Evolutionary conservation across 2,888 invertebrate genomes (phyloP), one percentile per base, ranked within the genome.

Genomic region (Mimas tiliae): DNA sequence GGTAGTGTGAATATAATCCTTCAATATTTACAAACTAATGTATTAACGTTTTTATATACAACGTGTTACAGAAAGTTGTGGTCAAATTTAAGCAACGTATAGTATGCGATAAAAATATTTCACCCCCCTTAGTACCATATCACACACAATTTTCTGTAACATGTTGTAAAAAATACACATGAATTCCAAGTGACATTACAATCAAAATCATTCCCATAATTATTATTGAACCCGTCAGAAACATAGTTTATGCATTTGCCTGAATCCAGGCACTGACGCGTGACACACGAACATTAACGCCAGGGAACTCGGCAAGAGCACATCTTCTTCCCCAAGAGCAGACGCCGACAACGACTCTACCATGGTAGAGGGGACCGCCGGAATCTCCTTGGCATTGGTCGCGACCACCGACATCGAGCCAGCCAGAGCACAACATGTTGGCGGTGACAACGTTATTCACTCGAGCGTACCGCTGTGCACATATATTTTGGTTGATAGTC

Each of bases 351-450:
- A 85, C 67, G 9, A 82, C 74, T 19, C 72, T 67, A 64, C 82
- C 81, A 70, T 84, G 82, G 65, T 80, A 66, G 16, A 86, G 76
- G 2, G 87, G 86, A 34, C 84, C 81, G 6, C 88, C 88, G n/a
- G 83, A 82, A 70, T 88, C 88, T 62, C 80, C 84, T 65, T 76
- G 76, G 75, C 86, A 86, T 68, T 81, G 80, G 69, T 80, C 83
- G n/a, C 84, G 81, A 45, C 84, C 85, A 1, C 83, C 84, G 4
- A 80, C 73, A 63, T 77, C 73, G 6, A 81, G 67, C 78, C 80
- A 80, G 11, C 87, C 87, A 14, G 82, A 75, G 72, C 86, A 87
- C 70, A 87, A 16, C 87, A 87, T 87, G 70, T 85, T 85, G 67
- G 73, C 80, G n/a, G 78, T 85, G 38, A 86, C 65, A 3, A 66